A percentile compares a stretch with the other conserved stretches of the same genome.
Evolutionary conservation across 2,888 invertebrate species (phyloP).

Genomic region (Meteorus colon): DNA sequence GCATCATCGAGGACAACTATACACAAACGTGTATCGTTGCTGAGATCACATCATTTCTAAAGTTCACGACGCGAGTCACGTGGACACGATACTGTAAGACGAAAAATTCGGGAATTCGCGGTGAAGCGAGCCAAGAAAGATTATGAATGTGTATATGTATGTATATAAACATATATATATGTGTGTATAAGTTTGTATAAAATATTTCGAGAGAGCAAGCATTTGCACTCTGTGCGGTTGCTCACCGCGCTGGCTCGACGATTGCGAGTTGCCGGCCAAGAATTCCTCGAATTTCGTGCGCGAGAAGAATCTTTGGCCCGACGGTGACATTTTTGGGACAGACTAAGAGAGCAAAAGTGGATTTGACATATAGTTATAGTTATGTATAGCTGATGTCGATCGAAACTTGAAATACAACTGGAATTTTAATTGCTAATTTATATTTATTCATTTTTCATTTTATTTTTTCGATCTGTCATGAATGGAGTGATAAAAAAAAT

Average conservation of each 20-base stretch:
- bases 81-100: background rate
- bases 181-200: background rate
- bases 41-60: slow-evolving; percentile 27
- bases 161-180: background rate
- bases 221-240: slow-evolving; percentile 12
- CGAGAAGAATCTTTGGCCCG: slow-evolving; percentile 62
- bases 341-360: slow-evolving; percentile 41
- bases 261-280: slow-evolving; percentile 47
- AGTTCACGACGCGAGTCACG: slow-evolving; percentile 12
- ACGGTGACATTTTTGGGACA: slow-evolving; percentile 60
- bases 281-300: slow-evolving; percentile 63
- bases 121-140: slow-evolving; percentile 24
- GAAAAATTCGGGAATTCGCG: background rate
- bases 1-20: slow-evolving; percentile 2
- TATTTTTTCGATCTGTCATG: background rate
- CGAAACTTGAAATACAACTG: slow-evolving; percentile 60
- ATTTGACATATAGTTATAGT: slow-evolving; percentile 30
- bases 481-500: background rate
- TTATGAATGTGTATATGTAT: slow-evolving; percentile 6
- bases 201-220: slow-evolving; percentile 23
- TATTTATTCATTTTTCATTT: slow-evolving; percentile 61
- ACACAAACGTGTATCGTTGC: background rate
- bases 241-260: slow-evolving; percentile 20
- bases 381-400: slow-evolving; percentile 41
- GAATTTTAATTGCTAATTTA: slow-evolving; percentile 71